Base-by-base conservation (phyloP, 2,797 vertebrate species). In the Enteromius mattozi region DNA sequence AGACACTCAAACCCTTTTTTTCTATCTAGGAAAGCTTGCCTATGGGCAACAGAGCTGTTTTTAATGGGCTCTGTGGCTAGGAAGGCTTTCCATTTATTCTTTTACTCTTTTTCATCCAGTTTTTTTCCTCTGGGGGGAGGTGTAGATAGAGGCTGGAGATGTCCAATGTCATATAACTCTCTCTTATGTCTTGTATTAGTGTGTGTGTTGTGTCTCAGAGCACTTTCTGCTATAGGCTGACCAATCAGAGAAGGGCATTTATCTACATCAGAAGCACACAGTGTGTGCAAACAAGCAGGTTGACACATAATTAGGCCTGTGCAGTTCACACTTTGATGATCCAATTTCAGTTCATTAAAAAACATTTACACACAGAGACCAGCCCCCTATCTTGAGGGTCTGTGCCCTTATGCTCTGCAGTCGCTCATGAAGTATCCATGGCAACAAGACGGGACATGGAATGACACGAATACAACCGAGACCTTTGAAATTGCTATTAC, bases 371-470 rank as follows among this genome's bases (percentile, higher is more conserved):
- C 65, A 78, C 71, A 59, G n/a, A 74, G 82, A 65, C 56, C 72
- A 84, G 77, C 84, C 77, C 69, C 71, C 51, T 80, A 27, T 80
- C 76, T 69, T 82, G 27, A 85, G 71, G 85, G 82, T 74, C 61
- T 2, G 24, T 84, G 81, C 81, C 86, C 84, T 72, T 82, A 77
- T 61, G 65, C 80, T 82, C 75, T 83, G 82, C 84, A 84, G 51
- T 87, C 78, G 87, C 79, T 78, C 14, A 21, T 72, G 81, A 80
- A 80, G 88, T 89, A 84, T 84, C 88, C 82, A 89, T 88, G 66
- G 87, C 35, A 89, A 86, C 88, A 85, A 49, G 76, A 69, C 30
- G 59, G 78, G 80, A 51, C 63, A 85, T 65, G 68, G 81, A 77
- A 77, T 82, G 80, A 81, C 77, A 86, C 16, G 54, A 74, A 70